Conservation (phyloP, 2,888 invertebrate genomes). For the Drosophila robusta region DNA sequence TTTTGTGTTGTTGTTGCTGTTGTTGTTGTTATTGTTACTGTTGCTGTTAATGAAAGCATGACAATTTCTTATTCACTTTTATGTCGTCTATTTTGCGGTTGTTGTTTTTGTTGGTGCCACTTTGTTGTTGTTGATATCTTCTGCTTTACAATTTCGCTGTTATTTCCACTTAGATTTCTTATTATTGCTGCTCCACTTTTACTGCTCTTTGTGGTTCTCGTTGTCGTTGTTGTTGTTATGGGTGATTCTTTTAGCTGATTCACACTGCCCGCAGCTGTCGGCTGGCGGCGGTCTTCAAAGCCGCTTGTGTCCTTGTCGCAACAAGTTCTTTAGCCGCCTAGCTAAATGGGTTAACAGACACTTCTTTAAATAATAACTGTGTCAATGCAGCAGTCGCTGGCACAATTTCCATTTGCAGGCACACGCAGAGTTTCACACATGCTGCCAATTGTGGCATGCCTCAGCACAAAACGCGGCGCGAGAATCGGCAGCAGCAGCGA, state of each 20-base stretch:
- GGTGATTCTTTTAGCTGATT: conserved; percentile 17
- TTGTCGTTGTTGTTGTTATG: conserved; percentile 3
- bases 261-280: background rate
- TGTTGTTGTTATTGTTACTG: conserved; percentile 31
- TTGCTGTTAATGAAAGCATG: conserved; percentile 78
- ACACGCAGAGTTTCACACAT: conserved; percentile 51
- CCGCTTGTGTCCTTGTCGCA: conserved; percentile 58
- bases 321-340: conserved; percentile 28
- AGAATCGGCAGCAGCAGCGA: conserved; percentile 30
- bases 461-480: conserved; percentile 7
- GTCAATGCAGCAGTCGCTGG: conserved; percentile 44
- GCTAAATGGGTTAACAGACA: conserved; percentile 56
- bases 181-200: conserved; percentile 77
- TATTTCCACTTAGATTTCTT: conserved; percentile 67
- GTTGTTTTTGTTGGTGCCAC: conserved; percentile 7
- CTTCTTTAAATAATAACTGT: conserved; percentile 48
- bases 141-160: conserved; percentile 56
- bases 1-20: conserved; percentile 28
- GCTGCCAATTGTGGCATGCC: conserved; percentile 50
- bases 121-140: conserved; percentile 36
- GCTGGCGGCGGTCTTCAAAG: conserved; percentile 32
- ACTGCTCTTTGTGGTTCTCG: conserved; percentile 42
- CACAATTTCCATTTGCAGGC: conserved; percentile 46
- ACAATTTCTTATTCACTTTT: conserved; percentile 72
- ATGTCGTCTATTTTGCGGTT: conserved; percentile 37